Base-by-base conservation (phyloP, 2,797 vertebrate species). In the Scolopax rusticola region DNA sequence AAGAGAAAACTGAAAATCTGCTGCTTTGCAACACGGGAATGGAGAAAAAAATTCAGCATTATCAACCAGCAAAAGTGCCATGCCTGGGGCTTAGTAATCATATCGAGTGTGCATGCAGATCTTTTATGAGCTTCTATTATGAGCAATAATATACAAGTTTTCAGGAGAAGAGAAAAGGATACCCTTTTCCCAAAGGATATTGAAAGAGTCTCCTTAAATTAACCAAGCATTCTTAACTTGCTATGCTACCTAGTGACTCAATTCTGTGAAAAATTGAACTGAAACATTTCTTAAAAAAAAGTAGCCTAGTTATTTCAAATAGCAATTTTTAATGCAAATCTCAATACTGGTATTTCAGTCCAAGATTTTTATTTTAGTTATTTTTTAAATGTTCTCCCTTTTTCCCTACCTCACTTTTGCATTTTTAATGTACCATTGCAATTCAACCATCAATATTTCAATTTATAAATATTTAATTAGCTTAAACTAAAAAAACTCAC, bases 1-100 rank as follows among this genome's bases (percentile, higher is more conserved):
- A 79, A 79, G 28, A 81, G 78, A 81, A 90, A 82, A 68, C 8
- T 67, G 50, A 88, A 90, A 89, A 94, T 48, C 54, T 93, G 45
- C 69, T 93, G 27, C 71, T 92, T 43, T 69, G 23, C 48, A 88
- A 73, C 25, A 56, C 11, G 20, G 69, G 45, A 94, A 75, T 7
- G 6, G 36, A 89, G 17, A 61, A 20, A 73, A 89, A 87, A 81
- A 63, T 10, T 67, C 63, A 80, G 28, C 64, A 67, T 82, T 89
- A 70, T 38, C 74, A 87, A 11, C 63, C 36, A 48, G 56, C 2
- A 0, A 41, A 65, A 76, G 32, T 32, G 73, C 32, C 11, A 1
- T 43, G 78, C 45, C 61, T 78, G 50, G 36, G 68, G 65, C 45
- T 88, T 78, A 80, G 85, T 85, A 48, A 95, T 74, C 23, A 77